phyloP scores from a whole-genome alignment of 2,113 vertebrate genomes.

The Arenaria interpres region DNA sequence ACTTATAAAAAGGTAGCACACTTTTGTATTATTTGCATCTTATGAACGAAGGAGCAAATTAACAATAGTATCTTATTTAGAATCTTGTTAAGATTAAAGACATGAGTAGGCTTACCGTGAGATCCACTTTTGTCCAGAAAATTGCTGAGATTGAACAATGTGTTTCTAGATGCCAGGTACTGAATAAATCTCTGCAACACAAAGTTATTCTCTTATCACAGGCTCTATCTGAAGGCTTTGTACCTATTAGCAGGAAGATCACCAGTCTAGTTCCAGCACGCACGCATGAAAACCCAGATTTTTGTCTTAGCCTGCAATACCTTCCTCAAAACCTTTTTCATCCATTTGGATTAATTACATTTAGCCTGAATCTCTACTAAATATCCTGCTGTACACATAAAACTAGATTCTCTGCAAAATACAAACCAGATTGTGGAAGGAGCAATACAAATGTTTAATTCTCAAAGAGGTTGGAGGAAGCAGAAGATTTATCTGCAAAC shows the following conservation, averaged over 20 bases:
- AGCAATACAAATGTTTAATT: neutral
- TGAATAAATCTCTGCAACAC: constrained; percentile 94
- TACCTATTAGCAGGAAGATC: neutral
- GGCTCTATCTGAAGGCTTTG: neutral
- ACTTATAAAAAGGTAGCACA: neutral
- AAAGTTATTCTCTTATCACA: constrained; percentile 51
- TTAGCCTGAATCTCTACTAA: neutral
- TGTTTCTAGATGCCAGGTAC: constrained; percentile 98
- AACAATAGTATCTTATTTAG: neutral
- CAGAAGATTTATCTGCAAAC: neutral
- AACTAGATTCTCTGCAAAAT: neutral
- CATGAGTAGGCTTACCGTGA: constrained; percentile 83
- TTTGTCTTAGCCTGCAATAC: neutral
- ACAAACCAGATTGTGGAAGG: neutral
- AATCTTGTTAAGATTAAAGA: neutral
- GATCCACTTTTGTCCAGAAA: constrained; percentile 99
- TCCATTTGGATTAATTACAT: neutral
- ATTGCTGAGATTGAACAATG: constrained; percentile 98
- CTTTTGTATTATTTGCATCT: neutral
- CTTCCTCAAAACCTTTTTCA: neutral
- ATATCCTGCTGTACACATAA: neutral
- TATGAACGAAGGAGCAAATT: neutral
- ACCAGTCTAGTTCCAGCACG: neutral
- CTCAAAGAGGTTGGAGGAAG: neutral
- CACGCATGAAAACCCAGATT: neutral